phyloP scores from a whole-genome alignment of 2,888 invertebrate species.

The Pristionchus arcanus region DNA sequence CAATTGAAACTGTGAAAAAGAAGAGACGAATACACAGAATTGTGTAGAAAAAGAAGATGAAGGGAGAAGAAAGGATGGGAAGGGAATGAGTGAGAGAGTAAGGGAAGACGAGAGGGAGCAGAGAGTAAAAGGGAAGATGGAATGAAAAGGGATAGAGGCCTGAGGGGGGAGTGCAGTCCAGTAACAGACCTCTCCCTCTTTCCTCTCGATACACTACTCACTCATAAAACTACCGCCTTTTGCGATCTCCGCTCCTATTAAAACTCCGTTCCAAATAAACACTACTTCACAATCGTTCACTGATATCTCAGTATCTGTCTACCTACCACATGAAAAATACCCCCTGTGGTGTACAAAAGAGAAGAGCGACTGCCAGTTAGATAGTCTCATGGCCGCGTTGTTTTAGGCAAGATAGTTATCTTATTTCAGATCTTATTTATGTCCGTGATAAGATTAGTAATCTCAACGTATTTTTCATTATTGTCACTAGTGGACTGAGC shows the following conservation, averaged over 20 bases:
- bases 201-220: not conserved
- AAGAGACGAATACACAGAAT: not conserved
- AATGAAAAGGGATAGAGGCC: not conserved
- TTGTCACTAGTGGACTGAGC: not conserved
- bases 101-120: not conserved
- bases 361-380: not conserved
- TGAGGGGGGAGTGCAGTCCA: constrained; percentile 10
- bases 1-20: constrained; percentile 10
- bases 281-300: not conserved
- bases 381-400: no score
- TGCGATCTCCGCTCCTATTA: not conserved
- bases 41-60: not conserved
- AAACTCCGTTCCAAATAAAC: no score
- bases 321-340: not conserved
- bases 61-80: constrained; percentile 5
- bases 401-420: not conserved
- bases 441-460: not conserved
- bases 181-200: not conserved
- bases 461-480: not conserved
- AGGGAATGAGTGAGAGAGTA: constrained; percentile 10
- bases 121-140: constrained; percentile 2
- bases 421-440: not conserved
- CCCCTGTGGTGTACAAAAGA: not conserved
- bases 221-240: not conserved
- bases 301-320: not conserved